These are phyloP conservation scores for Halyomorpha halys DNA, from an alignment of 1,140 invertebrate genomes.

Conservation along the genomic window DNA sequence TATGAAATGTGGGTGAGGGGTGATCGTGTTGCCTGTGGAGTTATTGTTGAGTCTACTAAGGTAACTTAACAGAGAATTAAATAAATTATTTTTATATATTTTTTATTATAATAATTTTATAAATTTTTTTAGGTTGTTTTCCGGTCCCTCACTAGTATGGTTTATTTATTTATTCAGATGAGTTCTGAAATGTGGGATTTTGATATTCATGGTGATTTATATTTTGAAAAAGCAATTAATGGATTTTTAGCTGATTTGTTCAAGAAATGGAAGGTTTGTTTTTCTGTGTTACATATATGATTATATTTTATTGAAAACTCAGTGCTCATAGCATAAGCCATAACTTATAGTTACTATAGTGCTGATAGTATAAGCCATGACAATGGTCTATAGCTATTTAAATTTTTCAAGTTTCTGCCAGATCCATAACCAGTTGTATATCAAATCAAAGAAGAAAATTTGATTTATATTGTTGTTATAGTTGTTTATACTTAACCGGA, in stretches of 20 bases:
- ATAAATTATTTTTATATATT: background rate
- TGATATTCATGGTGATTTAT: slow-evolving; percentile 95
- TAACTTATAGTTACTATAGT: no score
- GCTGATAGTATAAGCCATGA: no score
- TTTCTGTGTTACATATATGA: background rate
- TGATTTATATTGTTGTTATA: no score
- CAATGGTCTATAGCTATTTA: background rate
- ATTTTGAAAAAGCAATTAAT: slow-evolving; percentile 93
- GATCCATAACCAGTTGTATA: background rate
- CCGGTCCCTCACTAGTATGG: slow-evolving; percentile 91
- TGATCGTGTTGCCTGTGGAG: slow-evolving; percentile 88
- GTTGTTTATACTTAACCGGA: no score
- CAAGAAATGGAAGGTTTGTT: slow-evolving; percentile 81
- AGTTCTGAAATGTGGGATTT: slow-evolving; percentile 99
- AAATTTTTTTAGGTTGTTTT: slow-evolving; percentile 63
- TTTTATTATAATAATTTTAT: background rate
- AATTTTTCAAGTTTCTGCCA: background rate
- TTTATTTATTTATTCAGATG: slow-evolving; percentile 97
- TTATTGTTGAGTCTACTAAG: slow-evolving; percentile 90
- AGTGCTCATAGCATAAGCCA: no score
- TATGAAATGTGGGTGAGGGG: slow-evolving; percentile 93
- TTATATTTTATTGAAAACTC: no score
- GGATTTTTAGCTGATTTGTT: slow-evolving; percentile 95
- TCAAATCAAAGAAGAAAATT: background rate
- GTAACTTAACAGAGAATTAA: slow-evolving; percentile 36